Percentiles rank a stretch among this genome's conserved stretches.
phyloP scores from a whole-genome alignment of 2,888 invertebrate species.

The Chrysolina oricalcia region DNA sequence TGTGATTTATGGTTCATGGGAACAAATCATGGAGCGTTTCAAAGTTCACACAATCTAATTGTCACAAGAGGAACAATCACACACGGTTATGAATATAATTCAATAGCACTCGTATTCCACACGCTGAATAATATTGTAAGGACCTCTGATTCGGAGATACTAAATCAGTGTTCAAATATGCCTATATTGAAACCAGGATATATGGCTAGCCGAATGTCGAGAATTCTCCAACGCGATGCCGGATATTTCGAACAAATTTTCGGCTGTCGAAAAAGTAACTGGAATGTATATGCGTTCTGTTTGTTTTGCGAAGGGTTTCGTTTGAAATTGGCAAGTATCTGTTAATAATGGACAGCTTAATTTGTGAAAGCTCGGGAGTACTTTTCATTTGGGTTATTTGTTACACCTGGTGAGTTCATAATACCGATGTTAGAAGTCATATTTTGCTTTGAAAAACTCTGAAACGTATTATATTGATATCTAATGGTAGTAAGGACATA shows the following conservation, averaged over 20 bases:
- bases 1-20: no score
- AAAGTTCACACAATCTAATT: neutral
- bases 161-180: constrained; percentile 35
- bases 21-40: no score
- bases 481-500: no score
- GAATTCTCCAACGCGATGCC: constrained; percentile 18
- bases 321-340: constrained; percentile 20
- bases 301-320: constrained; percentile 1
- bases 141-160: constrained; percentile 39
- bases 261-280: constrained; percentile 16
- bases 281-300: constrained; percentile 26
- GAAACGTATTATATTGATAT: no score
- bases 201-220: constrained; percentile 9
- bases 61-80: constrained; percentile 34
- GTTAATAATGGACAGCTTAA: constrained; percentile 15
- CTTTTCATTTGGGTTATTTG: neutral
- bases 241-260: constrained; percentile 20
- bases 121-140: constrained; percentile 38
- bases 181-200: neutral
- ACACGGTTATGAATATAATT: constrained; percentile 38
- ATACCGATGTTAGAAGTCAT: neutral
- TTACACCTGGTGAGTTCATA: neutral
- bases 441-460: no score
- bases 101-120: constrained; percentile 31
- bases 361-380: constrained; percentile 6